Base-by-base conservation (phyloP, 2,797 vertebrate genomes). In the Schizopygopsis pylzovi region DNA sequence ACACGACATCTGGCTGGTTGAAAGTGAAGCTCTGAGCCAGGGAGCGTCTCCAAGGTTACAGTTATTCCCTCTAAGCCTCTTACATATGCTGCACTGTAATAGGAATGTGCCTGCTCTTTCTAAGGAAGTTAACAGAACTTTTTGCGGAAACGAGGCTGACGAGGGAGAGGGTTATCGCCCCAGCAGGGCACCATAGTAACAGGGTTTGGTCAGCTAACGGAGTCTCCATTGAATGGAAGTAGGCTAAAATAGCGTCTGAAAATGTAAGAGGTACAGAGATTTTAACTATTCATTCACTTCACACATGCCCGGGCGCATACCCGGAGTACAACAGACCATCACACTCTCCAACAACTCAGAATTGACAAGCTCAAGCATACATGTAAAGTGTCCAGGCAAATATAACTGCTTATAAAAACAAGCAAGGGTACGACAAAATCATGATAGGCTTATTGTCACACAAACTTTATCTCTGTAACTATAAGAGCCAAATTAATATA, bases 71-170 rank as follows among this genome's bases (percentile, higher is more conserved):
- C 18, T 77, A 77, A 84, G 65, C 68, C 85, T 86, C 81, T 80
- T 84, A 76, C 77, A 79, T 82, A 68, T 85, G 72, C 79, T 63
- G 47, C 43, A 71, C 67, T 28, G 43, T 76, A 76, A 77, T 77
- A 87, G 86, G 88, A 91, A 89, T 91, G 72, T 20, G 86, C 80
- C 90, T 90, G 85, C 88, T 90, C 89, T 90, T 82, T 56, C 89
- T 85, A 28, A 79, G 54, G 45, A 87, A 65, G 73, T 85, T 79
- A 56, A 81, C 78, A 87, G 82, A 72, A 71, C 61, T 61, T 82
- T 79, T 18, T 13, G 8, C 0, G 10, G 49, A 59, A 84, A 71
- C 76, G 4, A 11, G n/a, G 76, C 41, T 43, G 39, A 71, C 22
- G 82, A 63, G 39, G 20, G 56, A 39, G 68, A 43, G 77, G 61